These are phyloP conservation scores for Fabriciana adippe DNA, from an alignment of 2,888 invertebrate species.

Conservation along the genomic window DNA sequence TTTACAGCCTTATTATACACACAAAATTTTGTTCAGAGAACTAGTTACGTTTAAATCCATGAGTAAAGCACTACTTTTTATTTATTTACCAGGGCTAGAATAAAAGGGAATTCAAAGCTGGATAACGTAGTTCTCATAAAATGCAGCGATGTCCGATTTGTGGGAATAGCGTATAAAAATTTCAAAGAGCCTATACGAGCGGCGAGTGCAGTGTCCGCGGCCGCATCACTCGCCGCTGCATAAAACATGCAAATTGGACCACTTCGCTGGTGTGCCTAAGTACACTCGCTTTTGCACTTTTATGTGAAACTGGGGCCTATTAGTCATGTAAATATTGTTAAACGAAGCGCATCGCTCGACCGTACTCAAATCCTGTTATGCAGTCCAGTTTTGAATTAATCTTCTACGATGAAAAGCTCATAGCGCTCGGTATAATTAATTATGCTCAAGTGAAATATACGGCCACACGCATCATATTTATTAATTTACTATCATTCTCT, in stretches of 20 bases:
- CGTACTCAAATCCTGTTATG: slow-evolving; percentile 30
- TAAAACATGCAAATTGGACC: slow-evolving; percentile 81
- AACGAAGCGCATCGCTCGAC: slow-evolving; percentile 49
- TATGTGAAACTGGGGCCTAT: slow-evolving; percentile 67
- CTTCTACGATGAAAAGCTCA: slow-evolving; percentile 26
- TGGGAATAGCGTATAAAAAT: slow-evolving; percentile 76
- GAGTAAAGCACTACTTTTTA: slow-evolving; percentile 25
- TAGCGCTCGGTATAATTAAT: slow-evolving; percentile 26
- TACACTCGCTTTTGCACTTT: slow-evolving; percentile 78
- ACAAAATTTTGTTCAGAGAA: background rate
- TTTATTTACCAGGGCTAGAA: slow-evolving; percentile 34
- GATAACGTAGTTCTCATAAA: slow-evolving; percentile 63
- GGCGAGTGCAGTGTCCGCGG: slow-evolving; percentile 56
- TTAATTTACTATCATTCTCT: slow-evolving; percentile 4
- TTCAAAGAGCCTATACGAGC: slow-evolving; percentile 68
- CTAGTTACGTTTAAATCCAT: slow-evolving; percentile 7
- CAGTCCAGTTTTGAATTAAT: slow-evolving; percentile 27
- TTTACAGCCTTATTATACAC: background rate
- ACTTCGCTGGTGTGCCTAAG: slow-evolving; percentile 73
- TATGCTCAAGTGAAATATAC: slow-evolving; percentile 17
- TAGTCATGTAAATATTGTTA: slow-evolving; percentile 79
- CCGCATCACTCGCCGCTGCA: slow-evolving; percentile 71
- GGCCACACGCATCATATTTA: slow-evolving; percentile 14
- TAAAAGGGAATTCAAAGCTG: slow-evolving; percentile 47
- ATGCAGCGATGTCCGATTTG: slow-evolving; percentile 72